Base-by-base conservation (phyloP, 64 coral and sea anemone genomes). In the Catalaphyllia jardinei region DNA sequence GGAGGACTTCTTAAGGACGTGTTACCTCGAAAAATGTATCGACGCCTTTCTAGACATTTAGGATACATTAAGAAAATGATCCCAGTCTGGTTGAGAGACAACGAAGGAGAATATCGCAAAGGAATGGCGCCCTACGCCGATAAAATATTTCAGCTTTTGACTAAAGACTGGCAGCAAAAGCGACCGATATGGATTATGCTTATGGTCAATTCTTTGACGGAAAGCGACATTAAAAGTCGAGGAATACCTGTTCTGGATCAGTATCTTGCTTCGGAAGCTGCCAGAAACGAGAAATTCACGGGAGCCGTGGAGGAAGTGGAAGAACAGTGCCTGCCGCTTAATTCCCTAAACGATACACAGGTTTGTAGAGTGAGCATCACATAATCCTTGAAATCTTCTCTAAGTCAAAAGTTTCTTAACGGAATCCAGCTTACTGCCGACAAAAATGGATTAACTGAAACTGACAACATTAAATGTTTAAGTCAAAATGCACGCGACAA, bases 151-250 rank as follows among this genome's bases (percentile, higher is more conserved):
- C 79, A 93, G 83, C 90, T 92, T 63, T 86, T 99, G 84, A 99
- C 97, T 10, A 95, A 91, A 95, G 90, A 99, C 77, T 99, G 97
- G 97, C 52, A 91, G 39, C 83, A 87, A 74, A 95, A 99, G 57
- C 82, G 97, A 75, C 97, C 97, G 10, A 99, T 99, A 93, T 99
- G 97, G 97, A 78, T 95, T 1, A 99, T 99, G 97, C 67, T 99
- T 4, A 88, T 99, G 88, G 87, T 99, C 0, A 93, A 95, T 83
- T 93, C 93, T 62, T 82, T 99, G 19, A 95, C 97, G 54, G 88
- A 95, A 61, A 95, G 94, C 80, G 91, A 95, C 63, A 93, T 95
- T n/a, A 95, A 91, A 61, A 93, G 60, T 72, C 74, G 91, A 65
- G 94, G 97, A 16, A 95, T 99, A 55, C 94, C 97, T 0, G 97